phyloP scores from a whole-genome alignment of 2,888 invertebrate species.

The Chrysolina oricalcia region DNA sequence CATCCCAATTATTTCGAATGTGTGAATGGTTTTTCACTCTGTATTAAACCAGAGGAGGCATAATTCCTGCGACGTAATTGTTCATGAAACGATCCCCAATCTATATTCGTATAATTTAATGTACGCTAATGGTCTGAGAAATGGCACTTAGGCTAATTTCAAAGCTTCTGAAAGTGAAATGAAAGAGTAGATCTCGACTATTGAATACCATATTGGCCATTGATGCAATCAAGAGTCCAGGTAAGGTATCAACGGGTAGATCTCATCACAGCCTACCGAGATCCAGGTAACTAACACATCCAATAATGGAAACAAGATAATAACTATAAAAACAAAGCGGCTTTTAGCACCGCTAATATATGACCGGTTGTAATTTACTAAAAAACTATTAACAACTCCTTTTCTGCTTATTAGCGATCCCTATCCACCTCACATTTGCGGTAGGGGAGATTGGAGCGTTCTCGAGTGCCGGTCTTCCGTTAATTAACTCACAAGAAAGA shows the following conservation, averaged over 20 bases:
- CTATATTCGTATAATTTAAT: slow-evolving; percentile 43
- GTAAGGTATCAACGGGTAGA: slow-evolving; percentile 53
- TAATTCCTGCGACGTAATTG: background rate
- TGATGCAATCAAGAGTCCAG: slow-evolving; percentile 50
- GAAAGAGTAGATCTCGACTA: slow-evolving; percentile 36
- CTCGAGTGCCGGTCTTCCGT: background rate
- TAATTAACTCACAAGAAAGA: background rate
- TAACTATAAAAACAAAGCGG: slow-evolving; percentile 67
- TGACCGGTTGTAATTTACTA: slow-evolving; percentile 63
- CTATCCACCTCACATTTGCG: slow-evolving; percentile 45
- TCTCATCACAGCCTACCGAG: slow-evolving; percentile 62
- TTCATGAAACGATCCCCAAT: slow-evolving; percentile 5
- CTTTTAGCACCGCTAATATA: slow-evolving; percentile 65
- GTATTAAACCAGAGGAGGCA: background rate
- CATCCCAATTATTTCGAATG: background rate
- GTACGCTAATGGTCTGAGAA: slow-evolving; percentile 45
- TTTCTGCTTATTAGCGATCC: slow-evolving; percentile 63
- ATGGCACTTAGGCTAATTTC: slow-evolving; percentile 52
- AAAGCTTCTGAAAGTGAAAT: slow-evolving; percentile 51
- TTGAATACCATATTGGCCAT: slow-evolving; percentile 44
- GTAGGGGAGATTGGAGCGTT: slow-evolving; percentile 39
- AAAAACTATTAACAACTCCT: slow-evolving; percentile 64
- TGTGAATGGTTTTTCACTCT: background rate
- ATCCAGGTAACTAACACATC: slow-evolving; percentile 65
- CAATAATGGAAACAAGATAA: slow-evolving; percentile 68